Base-by-base conservation (phyloP, 2,113 vertebrate genomes). In the Lophura nycthemera region DNA sequence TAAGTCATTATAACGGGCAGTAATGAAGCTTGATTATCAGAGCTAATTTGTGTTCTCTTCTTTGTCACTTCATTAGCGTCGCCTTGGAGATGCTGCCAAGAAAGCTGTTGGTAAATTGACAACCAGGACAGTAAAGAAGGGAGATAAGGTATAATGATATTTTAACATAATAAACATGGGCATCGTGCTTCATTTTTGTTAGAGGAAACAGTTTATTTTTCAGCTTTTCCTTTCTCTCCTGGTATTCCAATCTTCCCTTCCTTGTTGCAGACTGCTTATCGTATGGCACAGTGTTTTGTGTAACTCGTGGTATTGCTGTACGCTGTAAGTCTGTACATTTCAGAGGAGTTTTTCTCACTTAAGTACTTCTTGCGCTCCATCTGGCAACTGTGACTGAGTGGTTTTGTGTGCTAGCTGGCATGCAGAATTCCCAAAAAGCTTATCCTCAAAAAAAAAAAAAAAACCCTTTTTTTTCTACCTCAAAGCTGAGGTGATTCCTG, bases 71-170 rank as follows among this genome's bases (percentile, higher is more conserved):
- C 88, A 91, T 88, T 96, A 99, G 99, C 98, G 99, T 96, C 99
- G 98, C 42, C 98, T 99, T 61, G 99, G 99, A 88, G 99, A 99
- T 96, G 99, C 99, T 88, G 99, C 99, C 24, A 99, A 99, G 96
- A 99, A 99, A 97, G 99, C 99, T 85, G 99, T 99, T 16, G 98
- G 99, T 93, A 99, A 99, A 97, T 90, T 99, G 94, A 99, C 98
- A 67, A 99, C 99, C 8, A 98, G 99, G 95, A 99, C 99, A 34
- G 99, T 99, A 86, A 99, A 99, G 96, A 99, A 98, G 96, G 99
- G 99, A 30, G 99, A 99, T 97, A 99, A 99, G 99, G 99, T 99
- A 98, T 64, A 77, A 83, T 84, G 75, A 90, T 21, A 78, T 80
- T 47, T 92, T 38, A 79, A 66, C 13, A 3, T 42, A 16, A 34